A percentile compares a stretch with the other conserved stretches of the same genome.
phyloP scores from a whole-genome alignment of 1,140 invertebrate genomes.

The Dreissena rostriformis region DNA sequence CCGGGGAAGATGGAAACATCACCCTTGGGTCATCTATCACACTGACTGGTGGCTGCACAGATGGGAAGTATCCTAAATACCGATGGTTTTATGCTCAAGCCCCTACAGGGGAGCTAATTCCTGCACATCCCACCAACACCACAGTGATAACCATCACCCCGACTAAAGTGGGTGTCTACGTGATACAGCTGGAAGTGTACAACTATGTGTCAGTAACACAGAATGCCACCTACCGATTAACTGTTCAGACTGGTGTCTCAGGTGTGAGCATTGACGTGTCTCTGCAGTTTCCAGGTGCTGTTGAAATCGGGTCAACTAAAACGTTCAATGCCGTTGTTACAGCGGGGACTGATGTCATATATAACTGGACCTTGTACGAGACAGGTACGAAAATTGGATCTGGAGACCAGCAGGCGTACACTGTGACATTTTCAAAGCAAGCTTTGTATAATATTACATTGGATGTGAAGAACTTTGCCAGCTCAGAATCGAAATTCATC shows the following conservation, averaged over 20 bases:
- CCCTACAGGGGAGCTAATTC: slow-evolving; percentile 8
- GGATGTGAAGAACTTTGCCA: slow-evolving; percentile 30
- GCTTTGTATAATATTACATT: slow-evolving; percentile 42
- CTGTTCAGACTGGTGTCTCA: slow-evolving; percentile 54
- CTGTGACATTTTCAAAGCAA: slow-evolving; percentile 23
- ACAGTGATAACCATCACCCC: slow-evolving; percentile 39
- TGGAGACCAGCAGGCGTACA: slow-evolving; percentile 25
- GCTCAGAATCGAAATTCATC: slow-evolving; percentile 3
- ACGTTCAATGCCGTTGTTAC: slow-evolving; percentile 46
- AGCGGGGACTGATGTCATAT: slow-evolving; percentile 48
- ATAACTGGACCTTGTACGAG: slow-evolving; percentile 26
- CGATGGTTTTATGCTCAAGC: slow-evolving; percentile 15
- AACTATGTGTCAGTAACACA: slow-evolving; percentile 62
- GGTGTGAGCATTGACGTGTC: slow-evolving; percentile 55
- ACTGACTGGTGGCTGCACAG: slow-evolving; percentile 26
- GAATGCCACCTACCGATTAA: slow-evolving; percentile 54
- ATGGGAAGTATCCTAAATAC: slow-evolving; percentile 14
- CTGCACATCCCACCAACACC: neutral
- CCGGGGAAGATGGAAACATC: slow-evolving; percentile 16
- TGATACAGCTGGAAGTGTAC: slow-evolving; percentile 58
- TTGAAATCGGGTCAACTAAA: slow-evolving; percentile 32
- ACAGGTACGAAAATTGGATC: slow-evolving; percentile 21
- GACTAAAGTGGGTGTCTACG: slow-evolving; percentile 38
- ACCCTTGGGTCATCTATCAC: slow-evolving; percentile 13
- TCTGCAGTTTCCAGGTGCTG: slow-evolving; percentile 33